A percentile compares a stretch with the other conserved stretches of the same genome.
Conservation (phyloP, 2,797 vertebrate species). For the Tadarida brasiliensis region DNA sequence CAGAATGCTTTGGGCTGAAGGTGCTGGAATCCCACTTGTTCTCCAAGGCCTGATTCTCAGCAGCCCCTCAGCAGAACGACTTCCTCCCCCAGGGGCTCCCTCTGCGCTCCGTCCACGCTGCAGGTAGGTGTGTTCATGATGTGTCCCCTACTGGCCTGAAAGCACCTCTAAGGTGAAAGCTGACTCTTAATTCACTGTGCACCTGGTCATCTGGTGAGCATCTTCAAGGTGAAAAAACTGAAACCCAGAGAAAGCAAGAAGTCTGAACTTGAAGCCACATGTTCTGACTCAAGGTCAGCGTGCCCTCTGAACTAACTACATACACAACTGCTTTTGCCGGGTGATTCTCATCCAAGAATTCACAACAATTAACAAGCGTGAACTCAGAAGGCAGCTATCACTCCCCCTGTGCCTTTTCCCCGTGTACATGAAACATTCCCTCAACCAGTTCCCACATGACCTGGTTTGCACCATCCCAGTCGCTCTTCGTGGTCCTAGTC, state of each 20-base stretch:
- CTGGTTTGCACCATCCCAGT: background rate
- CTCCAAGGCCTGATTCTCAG: background rate
- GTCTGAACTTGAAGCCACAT: background rate
- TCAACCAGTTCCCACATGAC: background rate
- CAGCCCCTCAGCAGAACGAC: background rate
- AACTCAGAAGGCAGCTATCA: background rate
- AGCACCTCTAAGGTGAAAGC: background rate
- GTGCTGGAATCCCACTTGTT: background rate
- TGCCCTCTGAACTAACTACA: background rate
- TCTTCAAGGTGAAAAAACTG: background rate
- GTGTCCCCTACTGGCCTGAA: background rate
- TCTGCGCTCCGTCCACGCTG: rapidly evolving
- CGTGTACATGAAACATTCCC: background rate
- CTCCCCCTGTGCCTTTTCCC: background rate
- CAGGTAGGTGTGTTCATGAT: background rate
- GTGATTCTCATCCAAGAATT: background rate
- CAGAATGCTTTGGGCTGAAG: background rate
- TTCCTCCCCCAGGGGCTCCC: background rate
- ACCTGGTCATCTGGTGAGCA: background rate
- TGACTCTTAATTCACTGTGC: background rate
- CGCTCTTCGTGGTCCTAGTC: background rate
- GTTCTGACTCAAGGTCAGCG: background rate
- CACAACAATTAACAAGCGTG: background rate
- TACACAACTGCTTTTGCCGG: background rate
- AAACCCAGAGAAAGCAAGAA: background rate